Evolutionary conservation across 1,140 invertebrate species (phyloP).

Genomic region (Apocrypta bakeri): DNA sequence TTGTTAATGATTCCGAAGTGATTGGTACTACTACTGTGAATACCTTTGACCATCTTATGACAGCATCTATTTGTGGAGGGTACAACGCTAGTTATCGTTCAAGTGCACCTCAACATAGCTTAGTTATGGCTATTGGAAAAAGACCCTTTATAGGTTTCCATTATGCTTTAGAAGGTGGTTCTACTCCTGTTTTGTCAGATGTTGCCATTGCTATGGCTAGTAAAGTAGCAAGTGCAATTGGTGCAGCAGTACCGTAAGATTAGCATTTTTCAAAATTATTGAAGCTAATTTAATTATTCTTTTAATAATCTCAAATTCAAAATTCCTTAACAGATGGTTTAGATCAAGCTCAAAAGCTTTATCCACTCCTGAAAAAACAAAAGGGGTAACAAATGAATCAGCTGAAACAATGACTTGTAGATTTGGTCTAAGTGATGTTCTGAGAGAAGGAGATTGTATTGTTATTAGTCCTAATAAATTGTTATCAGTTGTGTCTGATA

Average conservation of each 20-base stretch:
- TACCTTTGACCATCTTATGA: constrained; percentile 90
- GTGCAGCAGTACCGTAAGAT: constrained; percentile 86
- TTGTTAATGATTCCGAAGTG: constrained; percentile 85
- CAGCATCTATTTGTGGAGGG: constrained; percentile 86
- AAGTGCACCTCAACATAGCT: constrained; percentile 84
- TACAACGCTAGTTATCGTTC: constrained; percentile 83
- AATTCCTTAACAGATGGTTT: constrained; percentile 70
- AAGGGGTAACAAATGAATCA: constrained; percentile 73
- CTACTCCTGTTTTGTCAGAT: constrained; percentile 84
- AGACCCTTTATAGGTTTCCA: constrained; percentile 92
- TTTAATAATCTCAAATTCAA: background rate
- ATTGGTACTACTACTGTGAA: constrained; percentile 85
- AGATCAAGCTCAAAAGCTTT: constrained; percentile 71
- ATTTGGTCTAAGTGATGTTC: constrained; percentile 89
- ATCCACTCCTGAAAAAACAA: constrained; percentile 61
- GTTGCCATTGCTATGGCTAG: constrained; percentile 92
- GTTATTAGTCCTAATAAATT: constrained; percentile 86
- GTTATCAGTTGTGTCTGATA: constrained; percentile 88
- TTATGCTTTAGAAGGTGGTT: constrained; percentile 89
- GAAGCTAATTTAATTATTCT: background rate
- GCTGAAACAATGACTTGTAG: constrained; percentile 81
- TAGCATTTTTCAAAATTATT: background rate
- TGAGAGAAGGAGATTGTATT: constrained; percentile 83
- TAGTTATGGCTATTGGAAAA: constrained; percentile 87
- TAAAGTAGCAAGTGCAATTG: constrained; percentile 86